Percentiles rank a stretch among this genome's conserved stretches.
These are phyloP conservation scores for Gasterosteus nipponicus DNA, from an alignment of 2,113 vertebrate genomes.

Conservation along the genomic window DNA sequence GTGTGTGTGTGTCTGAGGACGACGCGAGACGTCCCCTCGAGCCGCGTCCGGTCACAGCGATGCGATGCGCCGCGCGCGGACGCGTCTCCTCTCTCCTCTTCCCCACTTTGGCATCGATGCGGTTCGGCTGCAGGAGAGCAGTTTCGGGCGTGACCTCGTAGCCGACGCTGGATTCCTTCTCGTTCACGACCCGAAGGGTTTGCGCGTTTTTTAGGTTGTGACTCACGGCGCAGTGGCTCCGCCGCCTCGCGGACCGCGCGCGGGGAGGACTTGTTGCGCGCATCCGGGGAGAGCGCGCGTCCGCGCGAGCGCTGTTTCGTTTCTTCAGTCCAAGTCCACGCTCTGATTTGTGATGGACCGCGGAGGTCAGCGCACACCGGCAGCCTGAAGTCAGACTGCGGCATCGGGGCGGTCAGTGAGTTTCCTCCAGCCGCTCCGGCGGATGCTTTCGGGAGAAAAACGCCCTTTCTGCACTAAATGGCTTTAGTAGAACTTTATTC, in stretches of 20 bases:
- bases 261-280: slow-evolving; percentile 78
- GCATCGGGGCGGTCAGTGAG: slow-evolving; percentile 33
- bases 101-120: slow-evolving; percentile 54
- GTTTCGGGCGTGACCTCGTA: slow-evolving; percentile 2
- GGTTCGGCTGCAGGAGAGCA: slow-evolving; percentile 7
- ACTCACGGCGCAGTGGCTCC: background rate
- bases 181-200: background rate
- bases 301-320: too few relatives aligned
- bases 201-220: background rate
- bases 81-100: background rate
- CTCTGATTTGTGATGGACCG: slow-evolving; percentile 45
- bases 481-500: slow-evolving; percentile 66
- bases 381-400: slow-evolving; percentile 23
- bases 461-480: slow-evolving; percentile 51
- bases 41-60: background rate
- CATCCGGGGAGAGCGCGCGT: slow-evolving; percentile 47
- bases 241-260: background rate
- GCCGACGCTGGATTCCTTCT: slow-evolving; percentile 1
- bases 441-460: slow-evolving; percentile 6
- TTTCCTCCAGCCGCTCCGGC: slow-evolving; percentile 8
- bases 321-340: slow-evolving; percentile 28
- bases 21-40: background rate
- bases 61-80: background rate
- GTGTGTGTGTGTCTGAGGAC: background rate
- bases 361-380: background rate